phyloP scores from a whole-genome alignment of 1,140 invertebrate genomes.

The Drosophila burlai region DNA sequence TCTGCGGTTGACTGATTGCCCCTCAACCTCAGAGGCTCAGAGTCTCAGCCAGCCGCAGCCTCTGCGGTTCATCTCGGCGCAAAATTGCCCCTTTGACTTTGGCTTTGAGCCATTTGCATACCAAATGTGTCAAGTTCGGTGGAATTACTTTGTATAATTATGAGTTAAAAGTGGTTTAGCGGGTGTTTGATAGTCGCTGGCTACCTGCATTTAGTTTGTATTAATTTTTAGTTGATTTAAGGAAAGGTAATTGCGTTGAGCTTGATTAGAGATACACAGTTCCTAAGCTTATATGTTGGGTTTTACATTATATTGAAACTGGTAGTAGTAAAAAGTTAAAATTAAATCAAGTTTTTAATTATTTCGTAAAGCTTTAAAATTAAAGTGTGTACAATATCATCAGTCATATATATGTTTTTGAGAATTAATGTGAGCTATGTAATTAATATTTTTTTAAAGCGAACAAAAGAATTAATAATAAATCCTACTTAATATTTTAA shows the following conservation, averaged over 20 bases:
- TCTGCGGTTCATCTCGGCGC: slow-evolving; percentile 7
- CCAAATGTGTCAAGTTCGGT: slow-evolving; percentile 67
- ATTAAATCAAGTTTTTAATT: not conserved
- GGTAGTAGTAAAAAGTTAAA: not conserved
- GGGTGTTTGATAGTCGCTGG: slow-evolving; percentile 14
- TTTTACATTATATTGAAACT: not conserved
- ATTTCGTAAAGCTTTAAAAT: no score
- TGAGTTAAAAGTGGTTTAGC: not conserved
- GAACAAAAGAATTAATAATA: no score
- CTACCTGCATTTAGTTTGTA: slow-evolving; percentile 4
- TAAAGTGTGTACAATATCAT: no score
- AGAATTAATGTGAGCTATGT: no score
- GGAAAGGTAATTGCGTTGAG: not conserved
- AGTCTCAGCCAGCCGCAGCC: not conserved
- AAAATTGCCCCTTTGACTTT: slow-evolving; percentile 41
- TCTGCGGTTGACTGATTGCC: slow-evolving; percentile 37
- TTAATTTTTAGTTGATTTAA: not conserved
- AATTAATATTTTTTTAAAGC: no score
- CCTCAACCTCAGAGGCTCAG: slow-evolving; percentile 23
- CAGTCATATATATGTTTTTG: no score
- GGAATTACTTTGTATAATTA: slow-evolving; percentile 37
- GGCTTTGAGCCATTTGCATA: slow-evolving; percentile 61
- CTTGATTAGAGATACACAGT: no score
- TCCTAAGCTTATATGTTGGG: no score
- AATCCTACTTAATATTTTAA: no score